phyloP scores from a whole-genome alignment of 1,140 invertebrate species.

The Linepithema humile region DNA sequence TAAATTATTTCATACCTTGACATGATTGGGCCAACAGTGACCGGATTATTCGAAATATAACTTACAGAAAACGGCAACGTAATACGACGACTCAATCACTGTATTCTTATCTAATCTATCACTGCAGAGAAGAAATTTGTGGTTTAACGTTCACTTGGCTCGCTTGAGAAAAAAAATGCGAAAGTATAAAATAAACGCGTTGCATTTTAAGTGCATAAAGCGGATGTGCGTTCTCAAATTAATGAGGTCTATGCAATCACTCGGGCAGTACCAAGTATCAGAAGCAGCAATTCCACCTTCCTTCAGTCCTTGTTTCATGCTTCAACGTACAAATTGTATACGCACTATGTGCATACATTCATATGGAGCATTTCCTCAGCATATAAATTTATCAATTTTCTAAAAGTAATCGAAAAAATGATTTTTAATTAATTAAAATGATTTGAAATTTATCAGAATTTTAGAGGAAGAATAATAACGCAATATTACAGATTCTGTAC shows the following conservation, averaged over 20 bases:
- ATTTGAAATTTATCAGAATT: not conserved
- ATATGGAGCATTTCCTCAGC: no score
- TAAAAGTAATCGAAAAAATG: no score
- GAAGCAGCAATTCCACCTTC: constrained; percentile 23
- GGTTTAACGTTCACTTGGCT: not conserved
- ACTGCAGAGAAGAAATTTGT: not conserved
- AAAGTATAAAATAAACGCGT: constrained; percentile 52
- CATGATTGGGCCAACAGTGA: not conserved
- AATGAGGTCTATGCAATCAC: constrained; percentile 64
- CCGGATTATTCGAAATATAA: not conserved
- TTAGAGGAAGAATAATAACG: not conserved
- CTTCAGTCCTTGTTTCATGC: constrained; percentile 35
- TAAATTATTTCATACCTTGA: constrained; percentile 7
- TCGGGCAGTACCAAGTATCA: constrained; percentile 28
- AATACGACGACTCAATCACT: not conserved
- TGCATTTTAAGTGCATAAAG: constrained; percentile 60
- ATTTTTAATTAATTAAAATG: no score
- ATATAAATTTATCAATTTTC: no score
- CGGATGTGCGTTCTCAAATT: constrained; percentile 65
- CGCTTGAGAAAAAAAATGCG: constrained; percentile 43
- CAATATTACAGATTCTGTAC: not conserved
- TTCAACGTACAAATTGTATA: constrained; percentile 17
- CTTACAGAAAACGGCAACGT: not conserved
- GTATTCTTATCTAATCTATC: not conserved
- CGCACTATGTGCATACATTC: constrained; percentile 2